Evolutionary conservation across 2,888 invertebrate species (phyloP).

Genomic region (Machimus atricapillus): DNA sequence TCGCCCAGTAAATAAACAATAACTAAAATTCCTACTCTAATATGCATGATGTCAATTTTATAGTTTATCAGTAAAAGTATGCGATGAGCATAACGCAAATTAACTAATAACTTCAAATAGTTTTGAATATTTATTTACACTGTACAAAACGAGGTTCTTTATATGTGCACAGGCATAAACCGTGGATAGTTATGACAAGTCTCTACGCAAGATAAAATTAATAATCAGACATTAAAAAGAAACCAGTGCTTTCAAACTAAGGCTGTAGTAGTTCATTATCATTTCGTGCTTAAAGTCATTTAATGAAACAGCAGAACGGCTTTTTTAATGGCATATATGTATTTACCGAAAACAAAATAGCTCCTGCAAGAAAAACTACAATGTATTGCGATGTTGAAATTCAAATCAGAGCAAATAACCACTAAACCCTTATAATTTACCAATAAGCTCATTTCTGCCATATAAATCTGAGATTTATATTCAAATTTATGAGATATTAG

Average conservation of each 20-base stretch:
- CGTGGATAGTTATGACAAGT: not conserved
- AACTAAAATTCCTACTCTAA: conserved; percentile 18
- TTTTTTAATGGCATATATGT: not conserved
- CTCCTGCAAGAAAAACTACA: not conserved
- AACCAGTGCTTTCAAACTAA: not conserved
- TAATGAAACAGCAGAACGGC: not conserved
- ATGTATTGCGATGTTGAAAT: not conserved
- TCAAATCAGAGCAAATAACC: not conserved
- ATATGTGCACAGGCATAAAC: conserved; percentile 9
- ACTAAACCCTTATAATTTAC: not conserved
- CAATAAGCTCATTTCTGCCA: not conserved
- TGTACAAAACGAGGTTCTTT: conserved; percentile 7
- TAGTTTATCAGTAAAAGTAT: not conserved
- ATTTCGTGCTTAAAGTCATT: not conserved
- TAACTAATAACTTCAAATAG: conserved; percentile 4
- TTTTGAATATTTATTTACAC: conserved; percentile 27
- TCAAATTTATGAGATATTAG: not conserved
- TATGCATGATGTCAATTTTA: conserved; percentile 30
- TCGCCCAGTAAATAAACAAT: conserved; percentile 22
- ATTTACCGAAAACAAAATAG: not conserved
- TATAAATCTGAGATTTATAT: not conserved
- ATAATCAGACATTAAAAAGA: not conserved
- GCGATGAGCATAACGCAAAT: conserved; percentile 6
- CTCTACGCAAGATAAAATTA: not conserved
- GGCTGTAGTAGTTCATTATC: not conserved